phyloP scores from a whole-genome alignment of 2,888 invertebrate species.

The Ramazzottius varieornatus region DNA sequence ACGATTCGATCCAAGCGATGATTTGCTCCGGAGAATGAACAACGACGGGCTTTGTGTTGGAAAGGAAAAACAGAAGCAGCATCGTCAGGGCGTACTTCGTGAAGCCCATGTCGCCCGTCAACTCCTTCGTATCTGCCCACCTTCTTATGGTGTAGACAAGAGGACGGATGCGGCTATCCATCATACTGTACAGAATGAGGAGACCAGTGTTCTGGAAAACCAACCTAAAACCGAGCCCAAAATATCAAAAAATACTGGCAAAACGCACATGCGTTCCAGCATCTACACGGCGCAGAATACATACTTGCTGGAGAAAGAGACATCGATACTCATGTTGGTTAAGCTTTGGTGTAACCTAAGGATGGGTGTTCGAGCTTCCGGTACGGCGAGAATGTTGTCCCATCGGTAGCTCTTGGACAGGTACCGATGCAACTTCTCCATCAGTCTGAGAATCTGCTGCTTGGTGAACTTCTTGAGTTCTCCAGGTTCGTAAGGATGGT shows the following conservation, averaged over 20 bases:
- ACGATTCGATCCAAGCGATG: not conserved
- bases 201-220: slow-evolving; percentile 1
- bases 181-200: not conserved
- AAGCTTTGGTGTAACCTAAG: not conserved
- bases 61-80: slow-evolving; percentile 4
- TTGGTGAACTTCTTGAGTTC: not conserved
- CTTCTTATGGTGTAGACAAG: not conserved
- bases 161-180: not conserved
- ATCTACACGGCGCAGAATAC: too few relatives aligned
- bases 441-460: not conserved
- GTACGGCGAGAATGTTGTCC: not conserved
- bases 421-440: not conserved
- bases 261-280: too few relatives aligned
- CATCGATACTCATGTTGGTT: not conserved
- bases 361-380: not conserved
- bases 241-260: not conserved
- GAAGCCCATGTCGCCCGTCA: not conserved
- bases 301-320: slow-evolving; percentile 1
- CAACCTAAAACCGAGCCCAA: not conserved
- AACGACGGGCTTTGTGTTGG: not conserved
- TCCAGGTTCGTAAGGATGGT: not conserved
- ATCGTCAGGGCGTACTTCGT: slow-evolving; percentile 6
- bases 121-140: slow-evolving; percentile 1
- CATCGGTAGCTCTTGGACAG: not conserved
- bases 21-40: not conserved